These are phyloP conservation scores for Amphiprion clarkii DNA, from an alignment of 2,797 vertebrate genomes.

Conservation along the genomic window DNA sequence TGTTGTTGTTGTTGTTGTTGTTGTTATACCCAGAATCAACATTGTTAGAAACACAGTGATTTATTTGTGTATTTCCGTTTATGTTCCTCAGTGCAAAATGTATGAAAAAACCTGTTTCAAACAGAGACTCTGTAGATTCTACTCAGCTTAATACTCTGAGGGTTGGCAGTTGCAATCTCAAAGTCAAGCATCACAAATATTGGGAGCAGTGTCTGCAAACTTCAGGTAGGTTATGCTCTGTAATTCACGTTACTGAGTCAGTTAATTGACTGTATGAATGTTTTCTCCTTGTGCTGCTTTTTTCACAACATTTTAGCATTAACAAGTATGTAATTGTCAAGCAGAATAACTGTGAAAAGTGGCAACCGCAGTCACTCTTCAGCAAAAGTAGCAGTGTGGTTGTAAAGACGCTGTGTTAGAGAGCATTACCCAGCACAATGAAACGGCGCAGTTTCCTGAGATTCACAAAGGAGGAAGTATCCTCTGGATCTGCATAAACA, in stretches of 20 bases:
- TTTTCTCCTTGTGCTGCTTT: no score
- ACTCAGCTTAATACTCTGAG: no score
- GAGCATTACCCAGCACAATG: background rate
- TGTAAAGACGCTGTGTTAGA: background rate
- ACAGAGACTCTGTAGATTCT: background rate
- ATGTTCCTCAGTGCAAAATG: background rate
- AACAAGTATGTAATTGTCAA: background rate
- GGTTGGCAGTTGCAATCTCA: no score
- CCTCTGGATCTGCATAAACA: background rate
- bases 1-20: background rate
- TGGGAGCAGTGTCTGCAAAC: no score
- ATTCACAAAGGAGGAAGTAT: slow-evolving; percentile 40
- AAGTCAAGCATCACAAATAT: no score
- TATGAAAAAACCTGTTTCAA: background rate
- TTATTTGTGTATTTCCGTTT: background rate
- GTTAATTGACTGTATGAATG: no score
- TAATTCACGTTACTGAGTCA: no score
- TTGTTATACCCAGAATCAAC: slow-evolving; percentile 1
- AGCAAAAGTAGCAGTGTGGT: background rate
- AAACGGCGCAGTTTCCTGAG: slow-evolving; percentile 3
- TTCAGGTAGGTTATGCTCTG: no score
- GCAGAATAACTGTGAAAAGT: background rate
- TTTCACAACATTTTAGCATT: no score
- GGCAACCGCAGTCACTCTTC: background rate
- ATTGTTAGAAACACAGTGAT: background rate